Evolutionary conservation across 2,888 invertebrate genomes (phyloP), one percentile per base, ranked within the genome.

Genomic region (Adelphocoris suturalis): DNA sequence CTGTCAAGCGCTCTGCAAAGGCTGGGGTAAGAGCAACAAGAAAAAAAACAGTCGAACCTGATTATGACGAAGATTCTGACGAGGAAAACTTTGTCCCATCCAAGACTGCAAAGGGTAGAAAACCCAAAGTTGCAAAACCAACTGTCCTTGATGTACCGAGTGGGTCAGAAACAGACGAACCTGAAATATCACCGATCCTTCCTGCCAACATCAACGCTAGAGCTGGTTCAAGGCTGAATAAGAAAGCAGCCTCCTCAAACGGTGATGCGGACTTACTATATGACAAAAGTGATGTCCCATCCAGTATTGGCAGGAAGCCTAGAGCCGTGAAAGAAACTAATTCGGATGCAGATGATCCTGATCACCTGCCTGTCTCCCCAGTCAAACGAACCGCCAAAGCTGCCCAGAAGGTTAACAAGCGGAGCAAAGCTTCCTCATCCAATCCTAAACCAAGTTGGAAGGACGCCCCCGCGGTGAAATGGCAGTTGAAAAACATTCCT

Each of bases 371-470:
- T 16, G 37, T 3, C n/a, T 86, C 82, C n/a, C 82, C 82, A 7
- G 61, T 86, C 61, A 86, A 86, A 28, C 85, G 57, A 9, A 14
- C 19, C 16, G 28, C 84, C 7, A 48, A 19, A 23, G 37, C 90
- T 27, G n/a, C 87, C 28, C 61, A 57, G 16, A 89, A 75, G 37
- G 52, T 80, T 13, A 47, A 75, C 13, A 68, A 55, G 87, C 82
- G 75, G 37, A 47, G 7, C 47, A 86, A 76, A 86, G 86, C 84
- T 0, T 19, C 57, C 7, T 89, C 80, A 16, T 57, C 57, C n/a
- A 86, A 78, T 5, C 52, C 68, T 76, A 91, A 91, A 52, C 81
- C 87, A 7, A 91, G 91, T 78, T 92, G 92, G 92, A 91, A 88
- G 37, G 91, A 92, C 46, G 91, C 89, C 23, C 91, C 91, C 0